phyloP scores from a whole-genome alignment of 1,140 invertebrate species.

The Arctopsyche grandis region DNA sequence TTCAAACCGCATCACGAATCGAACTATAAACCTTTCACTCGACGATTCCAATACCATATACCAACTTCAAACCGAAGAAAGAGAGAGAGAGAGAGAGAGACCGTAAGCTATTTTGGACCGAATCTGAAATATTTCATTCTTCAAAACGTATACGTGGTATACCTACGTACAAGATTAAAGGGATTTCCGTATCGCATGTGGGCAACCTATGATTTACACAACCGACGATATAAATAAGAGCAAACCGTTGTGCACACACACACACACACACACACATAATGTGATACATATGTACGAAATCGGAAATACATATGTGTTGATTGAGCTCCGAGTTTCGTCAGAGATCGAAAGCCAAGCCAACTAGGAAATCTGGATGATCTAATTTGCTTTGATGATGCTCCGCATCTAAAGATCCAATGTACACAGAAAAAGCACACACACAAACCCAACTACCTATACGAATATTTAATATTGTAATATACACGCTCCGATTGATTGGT shows the following conservation, averaged over 20 bases:
- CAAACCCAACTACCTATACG: no score
- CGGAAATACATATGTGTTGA: not conserved
- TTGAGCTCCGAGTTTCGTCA: not conserved
- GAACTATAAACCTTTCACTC: no score
- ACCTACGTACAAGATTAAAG: not conserved
- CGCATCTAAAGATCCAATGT: not conserved
- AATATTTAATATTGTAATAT: not conserved
- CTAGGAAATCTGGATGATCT: not conserved
- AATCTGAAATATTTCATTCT: not conserved
- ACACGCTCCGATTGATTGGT: not conserved
- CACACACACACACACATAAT: no score
- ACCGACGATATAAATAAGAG: constrained; percentile 4
- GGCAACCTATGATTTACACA: constrained; percentile 10
- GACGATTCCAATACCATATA: no score
- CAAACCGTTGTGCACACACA: not conserved
- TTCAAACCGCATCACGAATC: no score
- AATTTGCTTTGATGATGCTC: constrained; percentile 5
- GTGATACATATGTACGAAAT: not conserved
- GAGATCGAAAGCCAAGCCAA: not conserved
- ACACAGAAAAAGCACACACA: not conserved
- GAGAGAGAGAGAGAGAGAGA: no score
- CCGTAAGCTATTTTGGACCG: no score
- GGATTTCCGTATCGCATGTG: constrained; percentile 9
- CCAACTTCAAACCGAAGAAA: no score
- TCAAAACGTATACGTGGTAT: not conserved